Evolutionary conservation across 2,888 invertebrate genomes (phyloP), one percentile per base, ranked within the genome.

Genomic region (Drosophila macrothrix): DNA sequence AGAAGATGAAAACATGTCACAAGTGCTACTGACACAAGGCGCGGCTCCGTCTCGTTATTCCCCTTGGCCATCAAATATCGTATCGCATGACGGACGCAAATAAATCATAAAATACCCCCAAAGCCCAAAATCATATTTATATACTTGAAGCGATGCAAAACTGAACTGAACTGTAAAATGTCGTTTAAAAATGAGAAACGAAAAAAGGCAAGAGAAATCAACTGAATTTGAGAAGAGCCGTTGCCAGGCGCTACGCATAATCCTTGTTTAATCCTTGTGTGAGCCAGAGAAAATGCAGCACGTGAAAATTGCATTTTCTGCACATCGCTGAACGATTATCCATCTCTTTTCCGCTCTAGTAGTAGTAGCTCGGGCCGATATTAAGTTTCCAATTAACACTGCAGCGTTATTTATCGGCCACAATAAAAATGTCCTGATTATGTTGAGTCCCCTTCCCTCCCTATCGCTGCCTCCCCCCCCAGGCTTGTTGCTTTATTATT

Each of bases 321-420:
- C 16, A 37, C 25, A 43, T 41, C 35, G 1, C 50, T 22, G 31
- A 28, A 28, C 46, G 46, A 19, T 16, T 46, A 28, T n/a, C 37
- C 22, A 6, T 43, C 39, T 29, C 50, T 67, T 25, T 35, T 33
- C 46, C 16, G 4, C 41, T 22, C 14, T 54, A n/a, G n/a, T n/a
- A n/a, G 9, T 35, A 19, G 52, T 43, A 35, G 59, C 35, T 43
- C 55, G 41, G 63, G 29, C 41, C 41, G 66, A 84, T 91, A 92
- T 92, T 90, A 85, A 85, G 87, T 92, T 91, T 91, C 92, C 88
- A 92, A 92, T 92, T 92, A 92, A 91, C 87, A 87, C 82, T 84
- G 55, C 75, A 88, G 80, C 81, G 76, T 91, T 87, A 91, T 92
- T 92, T 91, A 92, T 91, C 85, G 82, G 81, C 55, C 76, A 79